Conservation (phyloP, 2,113 vertebrate genomes). For the Sapajus apella region DNA sequence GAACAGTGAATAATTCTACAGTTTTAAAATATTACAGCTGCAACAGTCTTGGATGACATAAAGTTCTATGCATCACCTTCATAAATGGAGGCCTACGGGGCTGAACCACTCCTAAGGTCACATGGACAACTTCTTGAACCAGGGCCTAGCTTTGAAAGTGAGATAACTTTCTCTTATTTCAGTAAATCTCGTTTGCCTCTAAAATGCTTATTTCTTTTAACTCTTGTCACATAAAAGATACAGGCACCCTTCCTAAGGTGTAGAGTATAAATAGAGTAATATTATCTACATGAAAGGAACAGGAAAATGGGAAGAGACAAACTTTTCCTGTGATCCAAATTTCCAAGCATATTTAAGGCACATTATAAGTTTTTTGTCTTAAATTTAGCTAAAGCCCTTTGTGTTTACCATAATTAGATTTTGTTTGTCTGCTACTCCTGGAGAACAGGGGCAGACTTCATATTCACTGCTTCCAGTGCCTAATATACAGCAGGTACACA, state of each 20-base stretch:
- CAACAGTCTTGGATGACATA: not conserved
- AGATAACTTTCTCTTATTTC: not conserved
- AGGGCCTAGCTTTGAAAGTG: not conserved
- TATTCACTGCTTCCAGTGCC: too few relatives aligned
- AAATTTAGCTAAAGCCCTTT: not conserved
- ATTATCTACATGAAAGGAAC: not conserved
- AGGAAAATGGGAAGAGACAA: not conserved
- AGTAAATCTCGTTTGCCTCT: not conserved
- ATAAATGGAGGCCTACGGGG: too few relatives aligned
- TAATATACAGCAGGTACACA: rapidly evolving
- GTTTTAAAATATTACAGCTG: not conserved
- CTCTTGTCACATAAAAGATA: not conserved
- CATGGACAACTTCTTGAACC: not conserved
- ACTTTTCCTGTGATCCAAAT: not conserved
- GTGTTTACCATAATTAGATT: not conserved
- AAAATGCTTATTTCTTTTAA: not conserved
- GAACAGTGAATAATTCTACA: not conserved
- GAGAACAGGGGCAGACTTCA: not conserved
- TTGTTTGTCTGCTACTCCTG: not conserved
- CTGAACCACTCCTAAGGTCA: not conserved
- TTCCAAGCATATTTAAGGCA: not conserved
- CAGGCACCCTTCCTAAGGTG: not conserved
- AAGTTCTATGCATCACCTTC: not conserved
- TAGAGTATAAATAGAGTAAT: not conserved
- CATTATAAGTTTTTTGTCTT: not conserved